These are phyloP conservation scores for Istiophorus platypterus DNA, from an alignment of 2,113 vertebrate species.

Conservation along the genomic window DNA sequence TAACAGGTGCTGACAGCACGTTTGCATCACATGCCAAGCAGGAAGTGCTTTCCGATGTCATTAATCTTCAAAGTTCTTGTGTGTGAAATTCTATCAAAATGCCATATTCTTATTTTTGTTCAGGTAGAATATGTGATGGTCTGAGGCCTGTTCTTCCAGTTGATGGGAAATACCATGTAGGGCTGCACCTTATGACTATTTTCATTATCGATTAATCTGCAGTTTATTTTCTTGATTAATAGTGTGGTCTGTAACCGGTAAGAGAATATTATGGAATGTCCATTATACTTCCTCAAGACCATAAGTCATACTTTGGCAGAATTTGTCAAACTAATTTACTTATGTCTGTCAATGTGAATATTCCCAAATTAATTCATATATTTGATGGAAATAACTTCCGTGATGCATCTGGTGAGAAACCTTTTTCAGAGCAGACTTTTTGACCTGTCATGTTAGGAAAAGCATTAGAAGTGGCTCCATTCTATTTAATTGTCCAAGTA, in stretches of 20 bases:
- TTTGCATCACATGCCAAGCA: conserved; percentile 29
- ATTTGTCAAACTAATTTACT: too few relatives aligned
- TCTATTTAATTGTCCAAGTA: too few relatives aligned
- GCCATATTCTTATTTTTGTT: not conserved
- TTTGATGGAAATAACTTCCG: not conserved
- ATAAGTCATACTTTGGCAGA: too few relatives aligned
- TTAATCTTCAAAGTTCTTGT: not conserved
- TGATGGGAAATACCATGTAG: too few relatives aligned
- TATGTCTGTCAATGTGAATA: too few relatives aligned
- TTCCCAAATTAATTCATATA: not conserved
- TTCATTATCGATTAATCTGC: not conserved
- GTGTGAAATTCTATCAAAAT: not conserved
- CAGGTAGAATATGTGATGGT: not conserved
- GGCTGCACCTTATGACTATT: not conserved
- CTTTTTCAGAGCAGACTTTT: not conserved
- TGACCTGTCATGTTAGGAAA: not conserved
- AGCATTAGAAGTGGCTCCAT: not conserved
- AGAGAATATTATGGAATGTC: too few relatives aligned
- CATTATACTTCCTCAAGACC: too few relatives aligned
- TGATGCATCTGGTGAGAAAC: not conserved
- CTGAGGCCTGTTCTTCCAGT: not conserved
- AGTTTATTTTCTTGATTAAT: not conserved
- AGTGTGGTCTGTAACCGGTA: not conserved
- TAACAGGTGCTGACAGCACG: conserved; percentile 10
- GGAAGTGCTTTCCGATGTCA: conserved; percentile 22